Conservation (phyloP, 2,888 invertebrate species). For the Caenorhabditis angaria region DNA sequence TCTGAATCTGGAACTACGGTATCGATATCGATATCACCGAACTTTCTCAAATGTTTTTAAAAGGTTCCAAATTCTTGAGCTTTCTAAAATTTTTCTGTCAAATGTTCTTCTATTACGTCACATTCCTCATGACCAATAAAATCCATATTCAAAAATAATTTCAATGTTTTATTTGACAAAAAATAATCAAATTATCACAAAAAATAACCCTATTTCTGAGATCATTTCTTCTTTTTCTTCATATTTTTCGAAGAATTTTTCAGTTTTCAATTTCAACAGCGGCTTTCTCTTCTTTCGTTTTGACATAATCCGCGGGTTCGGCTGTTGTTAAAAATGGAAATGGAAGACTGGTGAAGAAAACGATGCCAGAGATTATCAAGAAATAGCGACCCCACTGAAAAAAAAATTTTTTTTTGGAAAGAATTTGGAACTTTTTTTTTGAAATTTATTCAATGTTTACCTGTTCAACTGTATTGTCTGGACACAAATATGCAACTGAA, state of each 20-base stretch:
- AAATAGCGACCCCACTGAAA: conserved; percentile 32
- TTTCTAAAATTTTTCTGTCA: too few relatives aligned
- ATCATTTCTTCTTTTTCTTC: not conserved
- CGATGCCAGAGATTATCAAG: conserved; percentile 15
- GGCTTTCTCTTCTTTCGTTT: not conserved
- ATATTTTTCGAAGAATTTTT: conserved; percentile 2
- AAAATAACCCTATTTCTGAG: not conserved
- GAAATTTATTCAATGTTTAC: conserved; percentile 6
- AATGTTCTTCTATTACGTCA: not conserved
- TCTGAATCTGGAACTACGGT: too few relatives aligned
- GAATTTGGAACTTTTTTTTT: not conserved
- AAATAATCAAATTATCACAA: not conserved
- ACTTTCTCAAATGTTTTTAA: too few relatives aligned
- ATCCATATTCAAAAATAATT: too few relatives aligned
- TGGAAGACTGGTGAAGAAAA: conserved; percentile 17
- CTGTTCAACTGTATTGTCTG: conserved; percentile 32
- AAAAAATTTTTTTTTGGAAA: not conserved
- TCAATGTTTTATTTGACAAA: too few relatives aligned
- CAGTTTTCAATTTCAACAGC: not conserved
- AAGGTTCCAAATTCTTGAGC: too few relatives aligned
- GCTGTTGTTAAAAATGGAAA: conserved; percentile 17
- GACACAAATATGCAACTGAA: conserved; percentile 22
- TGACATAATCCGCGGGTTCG: conserved; percentile 14
- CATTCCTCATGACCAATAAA: too few relatives aligned
- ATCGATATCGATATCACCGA: too few relatives aligned